Conservation (phyloP, 2,888 invertebrate genomes). For the Acholoe squamosa region DNA sequence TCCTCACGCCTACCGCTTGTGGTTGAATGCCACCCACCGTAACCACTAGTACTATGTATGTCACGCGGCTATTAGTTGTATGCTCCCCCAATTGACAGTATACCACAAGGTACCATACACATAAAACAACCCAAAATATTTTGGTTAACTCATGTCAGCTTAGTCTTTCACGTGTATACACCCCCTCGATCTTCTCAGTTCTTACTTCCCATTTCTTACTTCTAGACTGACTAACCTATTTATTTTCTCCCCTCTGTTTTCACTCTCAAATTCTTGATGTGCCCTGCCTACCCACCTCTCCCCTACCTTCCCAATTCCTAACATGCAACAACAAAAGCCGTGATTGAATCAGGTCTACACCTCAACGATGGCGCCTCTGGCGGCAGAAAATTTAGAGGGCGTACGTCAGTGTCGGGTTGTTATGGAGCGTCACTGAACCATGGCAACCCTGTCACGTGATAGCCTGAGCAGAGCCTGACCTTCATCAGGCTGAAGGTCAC, state of each 20-base stretch:
- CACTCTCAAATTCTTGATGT: background rate
- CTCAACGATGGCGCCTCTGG: slow-evolving; percentile 9
- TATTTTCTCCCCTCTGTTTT: background rate
- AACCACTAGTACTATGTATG: background rate
- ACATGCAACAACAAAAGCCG: slow-evolving; percentile 42
- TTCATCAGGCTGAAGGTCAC: slow-evolving; percentile 59
- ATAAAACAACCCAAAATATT: too few species aligned
- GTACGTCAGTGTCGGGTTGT: slow-evolving; percentile 49
- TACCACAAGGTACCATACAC: too few species aligned
- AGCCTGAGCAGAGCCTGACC: background rate
- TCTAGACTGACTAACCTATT: background rate
- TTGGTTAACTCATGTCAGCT: too few species aligned
- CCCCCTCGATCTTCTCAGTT: too few species aligned
- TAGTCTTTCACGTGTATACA: too few species aligned
- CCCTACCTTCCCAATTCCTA: background rate
- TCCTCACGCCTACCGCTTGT: background rate
- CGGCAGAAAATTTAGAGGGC: slow-evolving; percentile 54
- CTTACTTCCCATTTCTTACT: too few species aligned
- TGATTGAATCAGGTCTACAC: slow-evolving; percentile 32
- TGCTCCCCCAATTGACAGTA: too few species aligned
- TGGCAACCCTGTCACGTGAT: slow-evolving; percentile 60
- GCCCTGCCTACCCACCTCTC: background rate
- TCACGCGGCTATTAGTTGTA: too few species aligned
- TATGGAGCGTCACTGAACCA: slow-evolving; percentile 57
- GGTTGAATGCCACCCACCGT: background rate